Evolutionary conservation across 2,797 vertebrate genomes (phyloP).

Genomic region (Pangasius larnaudii): DNA sequence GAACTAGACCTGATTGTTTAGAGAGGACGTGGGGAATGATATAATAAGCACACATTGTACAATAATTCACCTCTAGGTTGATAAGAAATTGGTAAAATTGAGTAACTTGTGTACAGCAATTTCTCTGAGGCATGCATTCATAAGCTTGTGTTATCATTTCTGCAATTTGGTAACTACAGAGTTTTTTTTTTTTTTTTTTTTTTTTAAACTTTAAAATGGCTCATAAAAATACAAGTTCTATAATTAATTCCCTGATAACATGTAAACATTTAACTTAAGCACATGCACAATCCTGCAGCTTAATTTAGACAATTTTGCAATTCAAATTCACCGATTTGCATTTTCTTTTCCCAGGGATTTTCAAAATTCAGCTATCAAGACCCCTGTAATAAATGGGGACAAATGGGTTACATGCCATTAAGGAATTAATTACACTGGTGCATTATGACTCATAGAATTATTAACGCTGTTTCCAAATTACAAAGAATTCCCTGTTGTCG

Average conservation of each 20-base stretch:
- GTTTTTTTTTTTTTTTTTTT: background rate
- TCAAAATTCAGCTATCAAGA: background rate
- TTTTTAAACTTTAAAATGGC: background rate
- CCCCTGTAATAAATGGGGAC: background rate
- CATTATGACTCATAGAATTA: background rate
- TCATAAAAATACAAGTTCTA: background rate
- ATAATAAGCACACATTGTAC: slow-evolving; percentile 54
- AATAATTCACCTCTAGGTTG: background rate
- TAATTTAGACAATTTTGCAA: too few relatives aligned
- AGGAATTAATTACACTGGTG: background rate
- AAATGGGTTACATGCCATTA: background rate
- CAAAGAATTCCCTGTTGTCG: background rate
- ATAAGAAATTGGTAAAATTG: background rate
- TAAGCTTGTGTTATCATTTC: background rate
- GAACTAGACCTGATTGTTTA: slow-evolving; percentile 35
- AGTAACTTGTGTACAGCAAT: slow-evolving; percentile 14
- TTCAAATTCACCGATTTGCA: background rate
- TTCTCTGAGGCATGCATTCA: slow-evolving; percentile 19
- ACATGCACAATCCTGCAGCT: background rate
- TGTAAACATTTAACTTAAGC: background rate
- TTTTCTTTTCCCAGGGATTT: background rate
- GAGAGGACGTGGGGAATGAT: slow-evolving; percentile 16
- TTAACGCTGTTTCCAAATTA: background rate
- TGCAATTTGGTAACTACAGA: background rate
- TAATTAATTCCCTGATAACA: slow-evolving; percentile 2